Evolutionary conservation across 2,113 vertebrate species (phyloP), one percentile per base, ranked within the genome.

Genomic region (Diadophis punctatus): DNA sequence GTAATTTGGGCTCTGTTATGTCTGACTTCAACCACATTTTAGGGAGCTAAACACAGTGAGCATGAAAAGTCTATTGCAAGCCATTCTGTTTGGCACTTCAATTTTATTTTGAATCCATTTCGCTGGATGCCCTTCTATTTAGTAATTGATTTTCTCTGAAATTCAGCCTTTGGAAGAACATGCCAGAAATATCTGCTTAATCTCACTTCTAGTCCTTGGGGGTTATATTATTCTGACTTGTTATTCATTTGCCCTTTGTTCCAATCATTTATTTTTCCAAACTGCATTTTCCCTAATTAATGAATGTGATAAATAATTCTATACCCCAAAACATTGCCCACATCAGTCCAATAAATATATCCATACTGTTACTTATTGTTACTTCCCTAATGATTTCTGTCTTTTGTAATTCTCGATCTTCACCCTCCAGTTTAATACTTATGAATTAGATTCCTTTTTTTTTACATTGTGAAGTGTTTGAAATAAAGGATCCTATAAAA

Each of bases 391-490:
- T 80, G 52, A 14, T 39, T 93, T 93, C n/a, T 39, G 87, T 4
- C 92, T 93, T 74, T 55, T 74, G 23, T 94, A 74, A 51, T 43
- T 74, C 18, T 56, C 30, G 34, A 90, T 89, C 49, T 87, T 92
- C 43, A 49, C 86, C 87, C 88, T 52, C 51, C 30, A 12, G 12
- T 20, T 30, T 94, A 87, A 88, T 90, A 94, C 56, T 43, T 51
- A 1, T 92, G 56, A 93, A 60, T 93, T 53, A 39, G 34, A 93
- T 84, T 93, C 14, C n/a, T n/a, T n/a, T n/a, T 91, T 34, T 34
- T 80, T 80, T 9, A 80, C 74, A 22, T 9, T 39, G 34, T 39
- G 34, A 80, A 68, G 27, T 52, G 58, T 30, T 39, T 20, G 91
- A 86, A 95, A 90, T 63, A 52, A 14, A 53, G 55, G 48, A 51